Evolutionary conservation across 2,113 vertebrate species (phyloP), one percentile per base, ranked within the genome.

Genomic region (Eurystomus gularis): DNA sequence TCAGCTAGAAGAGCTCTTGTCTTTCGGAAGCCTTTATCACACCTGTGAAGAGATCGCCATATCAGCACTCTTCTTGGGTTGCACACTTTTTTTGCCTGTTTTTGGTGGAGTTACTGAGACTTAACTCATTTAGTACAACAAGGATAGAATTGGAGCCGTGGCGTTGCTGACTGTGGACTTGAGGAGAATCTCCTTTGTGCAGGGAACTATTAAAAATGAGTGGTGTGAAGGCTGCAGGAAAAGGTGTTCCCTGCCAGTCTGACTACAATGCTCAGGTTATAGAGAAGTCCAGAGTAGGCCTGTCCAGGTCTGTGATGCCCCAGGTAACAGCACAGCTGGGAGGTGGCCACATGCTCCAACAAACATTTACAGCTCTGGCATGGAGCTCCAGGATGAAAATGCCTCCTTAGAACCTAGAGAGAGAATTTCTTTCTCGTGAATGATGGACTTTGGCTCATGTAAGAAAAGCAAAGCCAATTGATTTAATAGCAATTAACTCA

Each of bases 401-500:
- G 7, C 80, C 42, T 91, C 68, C 72, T 44, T 26, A 26, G 68
- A 88, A 88, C 51, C 66, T 33, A 16, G 79, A 81, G 71, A 90
- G 88, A 88, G 35, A 65, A 70, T 95, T 91, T 94, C 77, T 79
- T 79, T 88, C 82, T 61, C 49, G 42, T 90, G 84, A 93, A 57
- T 93, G 73, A 96, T 95, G 54, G 70, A 57, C 82, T 95, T 95
- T 96, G 94, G 92, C 93, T 96, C 31, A 13, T 83, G 90, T 86
- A 86, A 91, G 70, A 86, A 89, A 95, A 92, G 64, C 78, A 92
- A 95, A 95, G 78, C 86, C 93, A 93, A 93, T 93, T 94, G 95
- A 96, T 97, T 91, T 96, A 96, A 91, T 94, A 96, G 88, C 90
- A 94, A 88, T 97, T 97, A 96, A 95, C 87, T 95, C 69, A 71